Percentiles rank a stretch among this genome's conserved stretches.
These are phyloP conservation scores for Amphipoea lucens DNA, from an alignment of 2,888 invertebrate genomes.

Conservation along the genomic window DNA sequence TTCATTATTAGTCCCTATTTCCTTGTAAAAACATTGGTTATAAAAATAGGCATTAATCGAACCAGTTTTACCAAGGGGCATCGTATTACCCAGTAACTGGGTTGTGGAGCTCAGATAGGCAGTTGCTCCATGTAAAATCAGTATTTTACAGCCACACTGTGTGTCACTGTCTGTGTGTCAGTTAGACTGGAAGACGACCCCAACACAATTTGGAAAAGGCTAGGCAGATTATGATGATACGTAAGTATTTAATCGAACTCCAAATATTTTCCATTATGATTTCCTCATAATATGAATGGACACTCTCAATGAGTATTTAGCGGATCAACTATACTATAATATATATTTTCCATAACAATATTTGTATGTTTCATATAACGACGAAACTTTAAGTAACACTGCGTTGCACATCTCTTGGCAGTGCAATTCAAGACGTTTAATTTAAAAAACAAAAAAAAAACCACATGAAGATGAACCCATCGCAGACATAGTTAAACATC, in stretches of 20 bases:
- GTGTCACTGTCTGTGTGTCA: too few relatives aligned
- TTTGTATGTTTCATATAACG: neutral
- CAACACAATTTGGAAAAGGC: too few relatives aligned
- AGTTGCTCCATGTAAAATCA: too few relatives aligned
- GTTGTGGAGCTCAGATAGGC: too few relatives aligned
- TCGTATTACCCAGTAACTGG: too few relatives aligned
- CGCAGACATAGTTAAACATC: conserved; percentile 54
- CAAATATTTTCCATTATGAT: neutral
- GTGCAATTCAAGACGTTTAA: conserved; percentile 15
- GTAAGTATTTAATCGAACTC: neutral
- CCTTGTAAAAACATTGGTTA: neutral
- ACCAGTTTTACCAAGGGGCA: too few relatives aligned
- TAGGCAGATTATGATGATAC: too few relatives aligned
- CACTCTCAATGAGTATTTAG: neutral
- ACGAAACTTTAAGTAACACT: neutral
- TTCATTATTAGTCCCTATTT: neutral
- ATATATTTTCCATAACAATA: neutral
- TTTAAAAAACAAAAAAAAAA: neutral
- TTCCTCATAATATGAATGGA: neutral
- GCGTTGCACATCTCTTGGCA: conserved; percentile 1
- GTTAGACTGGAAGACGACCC: too few relatives aligned
- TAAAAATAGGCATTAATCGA: neutral
- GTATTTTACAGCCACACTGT: too few relatives aligned
- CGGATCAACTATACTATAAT: neutral
- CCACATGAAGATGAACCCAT: conserved; percentile 24